These are phyloP conservation scores for Anadara kagoshimensis DNA, from an alignment of 1,140 invertebrate species.

Conservation along the genomic window DNA sequence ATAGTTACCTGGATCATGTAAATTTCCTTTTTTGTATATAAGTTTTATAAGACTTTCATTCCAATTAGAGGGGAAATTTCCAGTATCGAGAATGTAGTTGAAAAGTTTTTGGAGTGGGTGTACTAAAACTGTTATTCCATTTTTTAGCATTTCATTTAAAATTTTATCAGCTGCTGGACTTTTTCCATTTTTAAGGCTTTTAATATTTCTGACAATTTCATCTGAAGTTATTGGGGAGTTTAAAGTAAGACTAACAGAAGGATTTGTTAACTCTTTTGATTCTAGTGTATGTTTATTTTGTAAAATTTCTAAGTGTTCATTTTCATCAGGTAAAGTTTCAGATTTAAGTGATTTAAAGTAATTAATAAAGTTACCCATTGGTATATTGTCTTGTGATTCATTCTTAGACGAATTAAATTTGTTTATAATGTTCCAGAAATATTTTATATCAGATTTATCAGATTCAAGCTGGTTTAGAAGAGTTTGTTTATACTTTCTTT, in stretches of 20 bases:
- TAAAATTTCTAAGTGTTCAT: background rate
- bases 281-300: background rate
- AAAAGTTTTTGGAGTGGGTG: constrained; percentile 8
- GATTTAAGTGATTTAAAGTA: constrained; percentile 6
- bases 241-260: background rate
- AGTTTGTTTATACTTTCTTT: background rate
- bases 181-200: constrained; percentile 19
- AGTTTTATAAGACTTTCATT: background rate
- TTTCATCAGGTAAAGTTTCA: background rate
- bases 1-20: constrained; percentile 3
- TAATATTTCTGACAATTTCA: constrained; percentile 10
- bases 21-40: constrained; percentile 16
- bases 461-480: background rate
- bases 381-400: background rate
- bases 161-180: constrained; percentile 2
- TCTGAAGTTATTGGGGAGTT: constrained; percentile 1
- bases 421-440: constrained; percentile 17
- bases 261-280: background rate
- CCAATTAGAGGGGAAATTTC: constrained; percentile 5
- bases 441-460: constrained; percentile 4
- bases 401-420: background rate
- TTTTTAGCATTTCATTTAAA: constrained; percentile 23
- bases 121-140: background rate
- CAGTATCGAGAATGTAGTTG: constrained; percentile 13
- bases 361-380: constrained; percentile 2